These are phyloP conservation scores for Psilopsiagon aurifrons DNA, from an alignment of 2,113 vertebrate genomes.

Conservation along the genomic window DNA sequence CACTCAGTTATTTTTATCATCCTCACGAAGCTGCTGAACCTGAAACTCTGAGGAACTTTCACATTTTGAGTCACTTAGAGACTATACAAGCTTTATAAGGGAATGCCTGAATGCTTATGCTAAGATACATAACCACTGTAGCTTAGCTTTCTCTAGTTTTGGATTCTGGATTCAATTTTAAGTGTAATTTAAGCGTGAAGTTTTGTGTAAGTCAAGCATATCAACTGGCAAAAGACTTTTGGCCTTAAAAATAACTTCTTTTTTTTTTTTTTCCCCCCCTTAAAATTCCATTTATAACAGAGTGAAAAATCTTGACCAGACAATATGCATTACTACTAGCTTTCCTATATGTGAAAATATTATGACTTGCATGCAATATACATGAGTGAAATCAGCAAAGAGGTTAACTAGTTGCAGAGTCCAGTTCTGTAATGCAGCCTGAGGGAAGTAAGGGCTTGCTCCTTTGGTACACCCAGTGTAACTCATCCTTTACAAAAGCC, in stretches of 20 bases:
- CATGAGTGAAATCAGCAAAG: not conserved
- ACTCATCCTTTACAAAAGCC: not conserved
- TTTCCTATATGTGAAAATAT: not conserved
- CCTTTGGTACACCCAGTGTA: not conserved
- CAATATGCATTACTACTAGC: not conserved
- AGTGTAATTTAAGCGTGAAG: not conserved
- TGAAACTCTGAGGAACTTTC: not conserved
- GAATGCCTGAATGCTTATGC: not conserved
- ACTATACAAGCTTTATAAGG: not conserved
- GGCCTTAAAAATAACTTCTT: not conserved
- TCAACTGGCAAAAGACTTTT: not conserved
- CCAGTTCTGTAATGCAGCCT: not conserved
- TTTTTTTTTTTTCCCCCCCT: not conserved
- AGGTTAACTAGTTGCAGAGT: not conserved
- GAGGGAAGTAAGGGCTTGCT: not conserved
- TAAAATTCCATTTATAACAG: not conserved
- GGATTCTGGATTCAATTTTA: not conserved
- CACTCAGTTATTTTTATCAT: not conserved
- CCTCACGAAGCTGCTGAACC: not conserved
- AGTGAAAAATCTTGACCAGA: not conserved
- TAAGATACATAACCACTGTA: not conserved
- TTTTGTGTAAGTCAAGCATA: not conserved
- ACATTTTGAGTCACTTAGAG: not conserved
- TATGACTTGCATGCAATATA: fast-evolving
- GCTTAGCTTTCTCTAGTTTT: not conserved